Base-by-base conservation (phyloP, 2,797 vertebrate species). In the Scleropages formosus region DNA sequence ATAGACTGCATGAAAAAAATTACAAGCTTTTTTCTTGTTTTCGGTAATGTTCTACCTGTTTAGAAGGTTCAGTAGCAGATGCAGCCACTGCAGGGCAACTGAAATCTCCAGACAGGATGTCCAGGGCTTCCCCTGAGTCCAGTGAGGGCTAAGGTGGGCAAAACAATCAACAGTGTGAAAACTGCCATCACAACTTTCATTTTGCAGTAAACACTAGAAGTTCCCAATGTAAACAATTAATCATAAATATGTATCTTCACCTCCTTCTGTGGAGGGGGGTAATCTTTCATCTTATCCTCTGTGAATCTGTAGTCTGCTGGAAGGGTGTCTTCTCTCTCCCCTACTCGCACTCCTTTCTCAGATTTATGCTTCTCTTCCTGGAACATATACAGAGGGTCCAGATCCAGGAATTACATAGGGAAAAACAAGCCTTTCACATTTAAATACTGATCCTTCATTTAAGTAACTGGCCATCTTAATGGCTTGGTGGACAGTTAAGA, bases 301-400 rank as follows among this genome's bases (percentile, higher is more conserved):
- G 84, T 82, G 24, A 89, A 90, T 78, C 91, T 88, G 84, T 92
- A 91, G 0, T 46, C 79, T 66, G 90, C 88, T 56, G 85, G 85
- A 27, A 92, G 31, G 0, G 89, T 69, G 77, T 90, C 88, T 0
- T 93, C 92, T 53, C 87, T 84, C 77, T 92, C 92, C 49, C 92
- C 92, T 0, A 91, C 87, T 26, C 12, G 58, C 22, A 90, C 87
- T 7, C 85, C 90, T 74, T 88, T 83, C 79, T 90, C 59, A 66
- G 81, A 72, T 59, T 81, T 80, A n/a, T 80, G n/a, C 56, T 86
- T 79, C 18, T 16, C 80, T 84, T 91, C 89, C 91, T 92, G 24
- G 3, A 51, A 56, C 62, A 58, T 63, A 58, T 1, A 46, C 31
- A 39, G 4, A 60, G 47, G 11, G 6, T 74, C 56, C 27, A 24